Conservation (phyloP, 1,140 invertebrate genomes). For the Cydia splendana region DNA sequence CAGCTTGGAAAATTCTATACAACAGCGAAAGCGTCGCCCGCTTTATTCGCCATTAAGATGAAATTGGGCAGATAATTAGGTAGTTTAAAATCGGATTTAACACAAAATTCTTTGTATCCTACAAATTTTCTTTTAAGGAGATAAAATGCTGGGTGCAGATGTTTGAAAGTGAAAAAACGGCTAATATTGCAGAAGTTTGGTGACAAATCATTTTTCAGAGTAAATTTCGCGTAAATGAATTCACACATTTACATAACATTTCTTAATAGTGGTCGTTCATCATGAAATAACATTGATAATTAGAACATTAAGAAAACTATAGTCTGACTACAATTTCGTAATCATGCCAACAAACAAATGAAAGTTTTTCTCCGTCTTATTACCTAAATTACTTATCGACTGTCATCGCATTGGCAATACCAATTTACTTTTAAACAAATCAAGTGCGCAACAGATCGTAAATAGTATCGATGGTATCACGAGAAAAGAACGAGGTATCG, state of each 20-base stretch:
- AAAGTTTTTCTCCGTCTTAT: neutral
- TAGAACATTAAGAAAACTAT: neutral
- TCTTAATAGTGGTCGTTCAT: too few relatives aligned
- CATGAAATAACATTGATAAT: too few relatives aligned
- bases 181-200: too few relatives aligned
- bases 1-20: neutral
- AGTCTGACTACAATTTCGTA: neutral
- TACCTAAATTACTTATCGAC: constrained; percentile 19
- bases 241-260: too few relatives aligned
- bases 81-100: neutral
- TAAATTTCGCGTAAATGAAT: neutral
- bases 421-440: constrained; percentile 31
- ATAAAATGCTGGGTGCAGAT: too few relatives aligned
- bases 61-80: neutral
- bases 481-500: constrained; percentile 10
- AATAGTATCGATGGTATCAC: constrained; percentile 26
- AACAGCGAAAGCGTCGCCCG: neutral
- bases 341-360: neutral
- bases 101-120: neutral
- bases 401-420: constrained; percentile 28
- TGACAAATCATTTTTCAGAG: neutral
- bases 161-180: too few relatives aligned
- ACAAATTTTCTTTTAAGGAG: too few relatives aligned
- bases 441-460: constrained; percentile 20
- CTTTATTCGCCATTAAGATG: too few relatives aligned